Evolutionary conservation across 2,888 invertebrate genomes (phyloP), one percentile per base, ranked within the genome.

Genomic region (Podabrus alpinus): DNA sequence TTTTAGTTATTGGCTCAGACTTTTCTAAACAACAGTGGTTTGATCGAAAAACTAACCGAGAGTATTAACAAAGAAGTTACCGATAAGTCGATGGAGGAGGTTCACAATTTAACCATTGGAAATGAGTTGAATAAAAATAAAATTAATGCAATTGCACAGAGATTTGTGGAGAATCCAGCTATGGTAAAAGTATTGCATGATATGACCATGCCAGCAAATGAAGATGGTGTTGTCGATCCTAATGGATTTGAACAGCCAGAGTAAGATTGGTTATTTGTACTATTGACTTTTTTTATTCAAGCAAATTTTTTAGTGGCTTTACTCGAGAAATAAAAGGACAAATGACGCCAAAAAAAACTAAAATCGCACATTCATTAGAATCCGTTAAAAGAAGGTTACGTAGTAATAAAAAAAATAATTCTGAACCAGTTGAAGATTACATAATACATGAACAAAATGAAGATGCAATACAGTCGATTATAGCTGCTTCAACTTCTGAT

Each of bases 11-110:
- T 89, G 69, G 86, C 88, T 15, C 87, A 88, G 81, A 88, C 88
- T 70, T 82, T 90, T 9, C 80, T 90, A 68, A 87, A 88, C 79
- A 88, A 88, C 78, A 86, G 84, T 11, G 88, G 91, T 86, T 84
- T 90, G 64, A 89, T 89, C 80, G 88, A 89, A 80, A 88, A 88
- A 80, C 86, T 90, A 68, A 90, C 90, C 16, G 88, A 89, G 74
- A 89, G 88, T 80, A 90, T 90, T 69, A 90, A 90, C 78, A 88
- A 76, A 66, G 74, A 76, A 69, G 70, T 76, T 15, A 72, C 68
- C 59, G 68, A 62, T 16, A 77, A 71, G 69, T 75, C 72, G 0
- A 17, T 66, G 19, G 62, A 71, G 7, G 70, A 74, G 5, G 7
- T 15, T 9, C 17, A 25, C 17, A 73, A 69, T 19, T 59, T 4